Evolutionary conservation across 2,888 invertebrate genomes (phyloP).

Genomic region (Cosmia trapezina): DNA sequence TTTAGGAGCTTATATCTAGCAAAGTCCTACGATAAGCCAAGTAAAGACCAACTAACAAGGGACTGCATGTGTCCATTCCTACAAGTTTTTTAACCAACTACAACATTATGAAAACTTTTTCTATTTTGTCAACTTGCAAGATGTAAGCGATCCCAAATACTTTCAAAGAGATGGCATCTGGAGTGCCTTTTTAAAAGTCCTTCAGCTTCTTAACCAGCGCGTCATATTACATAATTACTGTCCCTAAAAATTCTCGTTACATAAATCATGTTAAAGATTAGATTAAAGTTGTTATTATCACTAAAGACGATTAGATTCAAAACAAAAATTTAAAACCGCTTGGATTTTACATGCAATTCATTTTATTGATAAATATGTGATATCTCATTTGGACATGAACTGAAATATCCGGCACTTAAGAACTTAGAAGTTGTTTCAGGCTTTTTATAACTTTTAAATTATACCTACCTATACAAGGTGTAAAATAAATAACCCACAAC

Average conservation of each 20-base stretch:
- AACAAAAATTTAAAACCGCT: constrained; percentile 51
- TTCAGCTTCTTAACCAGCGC: not conserved
- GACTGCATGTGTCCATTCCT: too few relatives aligned
- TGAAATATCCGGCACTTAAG: constrained; percentile 14
- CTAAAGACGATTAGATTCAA: constrained; percentile 51
- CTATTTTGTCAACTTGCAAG: too few relatives aligned
- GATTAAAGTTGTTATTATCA: constrained; percentile 39
- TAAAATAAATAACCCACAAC: too few relatives aligned
- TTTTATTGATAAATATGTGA: constrained; percentile 44
- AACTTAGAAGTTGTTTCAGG: too few relatives aligned
- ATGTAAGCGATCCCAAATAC: too few relatives aligned
- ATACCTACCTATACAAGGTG: not conserved
- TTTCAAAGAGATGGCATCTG: too few relatives aligned
- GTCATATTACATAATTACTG: constrained; percentile 14
- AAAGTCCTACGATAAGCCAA: too few relatives aligned
- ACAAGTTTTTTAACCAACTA: too few relatives aligned
- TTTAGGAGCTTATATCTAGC: too few relatives aligned
- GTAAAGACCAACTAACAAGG: too few relatives aligned
- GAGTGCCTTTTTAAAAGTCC: too few relatives aligned
- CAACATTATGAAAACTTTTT: too few relatives aligned
- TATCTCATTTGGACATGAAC: constrained; percentile 13
- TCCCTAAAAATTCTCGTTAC: constrained; percentile 26
- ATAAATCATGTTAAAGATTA: constrained; percentile 42
- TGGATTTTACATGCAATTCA: constrained; percentile 34
- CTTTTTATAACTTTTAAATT: not conserved